A percentile compares a stretch with the other conserved stretches of the same genome.
Conservation (phyloP, 2,113 vertebrate genomes). For the Proteles cristata region DNA sequence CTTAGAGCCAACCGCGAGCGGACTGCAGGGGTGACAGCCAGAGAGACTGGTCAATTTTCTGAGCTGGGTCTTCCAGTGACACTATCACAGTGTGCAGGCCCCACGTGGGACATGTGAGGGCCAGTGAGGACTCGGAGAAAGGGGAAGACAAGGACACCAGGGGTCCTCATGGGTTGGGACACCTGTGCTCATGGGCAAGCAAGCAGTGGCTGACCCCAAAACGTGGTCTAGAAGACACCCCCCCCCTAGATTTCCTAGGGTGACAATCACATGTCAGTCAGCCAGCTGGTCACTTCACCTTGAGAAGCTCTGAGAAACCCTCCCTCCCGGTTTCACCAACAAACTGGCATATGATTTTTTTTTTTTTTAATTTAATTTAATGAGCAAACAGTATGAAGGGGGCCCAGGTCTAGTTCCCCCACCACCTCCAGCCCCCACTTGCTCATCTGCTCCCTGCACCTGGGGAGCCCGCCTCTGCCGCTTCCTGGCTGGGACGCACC, state of each 20-base stretch:
- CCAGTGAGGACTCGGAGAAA: background rate
- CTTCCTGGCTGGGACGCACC: rapidly evolving
- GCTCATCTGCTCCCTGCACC: background rate
- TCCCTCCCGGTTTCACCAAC: background rate
- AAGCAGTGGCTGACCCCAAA: background rate
- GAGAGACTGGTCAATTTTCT: no score
- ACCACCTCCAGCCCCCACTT: background rate
- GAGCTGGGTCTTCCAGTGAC: rapidly evolving
- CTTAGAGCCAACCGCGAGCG: background rate
- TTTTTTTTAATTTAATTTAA: background rate
- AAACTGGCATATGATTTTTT: no score
- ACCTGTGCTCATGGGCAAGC: background rate
- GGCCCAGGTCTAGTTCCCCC: background rate
- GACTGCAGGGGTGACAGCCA: no score
- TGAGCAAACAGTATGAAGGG: background rate
- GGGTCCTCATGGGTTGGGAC: background rate
- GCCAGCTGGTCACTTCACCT: background rate
- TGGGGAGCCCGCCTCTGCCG: background rate
- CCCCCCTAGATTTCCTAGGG: no score
- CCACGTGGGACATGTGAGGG: background rate
- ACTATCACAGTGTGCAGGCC: background rate
- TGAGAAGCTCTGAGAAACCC: background rate
- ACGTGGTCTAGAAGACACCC: background rate
- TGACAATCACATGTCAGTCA: background rate
- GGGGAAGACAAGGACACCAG: background rate